Evolutionary conservation across 2,888 invertebrate species (phyloP), one percentile per base, ranked within the genome.

Genomic region (Stenotaenia linearis): DNA sequence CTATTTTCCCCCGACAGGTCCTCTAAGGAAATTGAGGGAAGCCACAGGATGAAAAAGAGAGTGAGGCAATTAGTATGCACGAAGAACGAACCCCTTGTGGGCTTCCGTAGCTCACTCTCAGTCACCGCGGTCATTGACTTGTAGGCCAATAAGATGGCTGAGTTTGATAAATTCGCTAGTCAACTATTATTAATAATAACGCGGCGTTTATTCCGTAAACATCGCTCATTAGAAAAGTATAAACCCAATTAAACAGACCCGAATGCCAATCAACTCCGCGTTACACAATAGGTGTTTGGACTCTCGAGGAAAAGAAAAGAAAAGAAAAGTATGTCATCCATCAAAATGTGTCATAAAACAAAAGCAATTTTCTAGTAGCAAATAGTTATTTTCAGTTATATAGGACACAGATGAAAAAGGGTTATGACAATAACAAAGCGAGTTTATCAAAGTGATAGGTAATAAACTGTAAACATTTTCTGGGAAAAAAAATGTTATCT

Each of bases 101-200:
- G 69, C 69, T 69, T 69, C 69, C 69, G 69, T 69, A 69, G 69
- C 69, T 25, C 56, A 56, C 69, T 69, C 69, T 28, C 69, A 69
- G 69, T 69, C 69, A 69, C 12, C 69, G 69, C 69, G 69, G 69
- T 69, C 69, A 25, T 69, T 69, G 69, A 69, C 69, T 69, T 69
- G 69, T 69, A 69, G 69, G 69, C 69, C 69, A 69, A 69, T 69
- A 69, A 69, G 69, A 69, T 69, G 69, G 69, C 69, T 69, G 69
- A 28, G 9, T 69, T 69, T 69, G 69, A 69, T 69, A 69, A 69
- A 69, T 69, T 28, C n/a, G 7, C 69, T 28, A 69, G 69, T 28
- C 69, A 69, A 69, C 69, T 69, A 69, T 69, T 69, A 69, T 15
- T 69, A 69, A 2, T 69, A 50, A 28, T 69, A 28, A 69, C 10